Base-by-base conservation (phyloP, 2,113 vertebrate species). In the Miniopterus natalensis region DNA sequence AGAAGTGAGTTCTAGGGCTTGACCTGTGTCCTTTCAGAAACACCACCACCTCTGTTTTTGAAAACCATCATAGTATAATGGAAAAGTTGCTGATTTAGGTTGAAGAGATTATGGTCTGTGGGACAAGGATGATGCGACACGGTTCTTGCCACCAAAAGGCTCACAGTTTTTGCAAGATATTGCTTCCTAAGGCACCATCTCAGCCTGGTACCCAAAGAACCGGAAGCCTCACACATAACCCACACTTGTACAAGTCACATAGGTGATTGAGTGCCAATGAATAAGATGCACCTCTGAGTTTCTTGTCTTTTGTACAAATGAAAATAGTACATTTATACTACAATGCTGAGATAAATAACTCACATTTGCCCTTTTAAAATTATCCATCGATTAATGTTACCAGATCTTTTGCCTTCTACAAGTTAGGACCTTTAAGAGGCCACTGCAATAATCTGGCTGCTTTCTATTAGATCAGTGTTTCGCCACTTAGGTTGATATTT, bases 251-350 rank as follows among this genome's bases (percentile, higher is more conserved):
- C 13, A 18, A 25, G 80, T 70, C 68, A 59, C 51, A 57, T 5
- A 55, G 27, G 29, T 73, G 79, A 81, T 15, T 86, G 90, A 78
- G 5, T 63, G 40, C 8, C 68, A 90, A 11, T 51, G 89, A 81
- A 53, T 21, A 74, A 80, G 40, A 95, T 27, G n/a, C 10, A 89
- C 42, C 36, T 92, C 63, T 70, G 68, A 88, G 29, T 83, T 84
- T 42, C 63, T 70, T 81, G 61, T 59, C 25, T 70, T 95, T 77
- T 65, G 68, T 42, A 63, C 20, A 78, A 83, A 77, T 45, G 31
- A 57, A 90, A 42, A 59, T 65, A 61, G 36, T 78, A 47, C 51
- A 87, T 71, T 51, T 78, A 83, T 63, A 21, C 47, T 78, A 63
- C 27, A 66, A 23, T 59, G 47, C 47, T 66, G 21, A 77, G 65